Evolutionary conservation across 1,140 invertebrate species (phyloP).

Genomic region (Pinna nobilis): DNA sequence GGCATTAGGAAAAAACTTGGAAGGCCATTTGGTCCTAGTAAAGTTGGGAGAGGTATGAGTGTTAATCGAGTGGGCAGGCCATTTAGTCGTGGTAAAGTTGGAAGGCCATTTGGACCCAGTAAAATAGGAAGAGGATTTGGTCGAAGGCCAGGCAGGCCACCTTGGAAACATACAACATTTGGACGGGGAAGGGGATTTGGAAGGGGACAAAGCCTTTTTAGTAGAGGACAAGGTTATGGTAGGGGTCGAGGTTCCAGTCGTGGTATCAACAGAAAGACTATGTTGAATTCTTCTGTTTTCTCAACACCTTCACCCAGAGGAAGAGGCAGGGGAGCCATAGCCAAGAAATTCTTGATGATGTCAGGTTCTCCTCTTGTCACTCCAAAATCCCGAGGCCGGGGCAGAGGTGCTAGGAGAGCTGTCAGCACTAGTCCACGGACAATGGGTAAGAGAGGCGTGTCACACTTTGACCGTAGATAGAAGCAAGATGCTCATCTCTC

Average conservation of each 20-base stretch:
- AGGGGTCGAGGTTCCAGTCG: conserved; percentile 35
- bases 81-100: too few species aligned
- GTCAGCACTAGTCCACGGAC: conserved; percentile 1
- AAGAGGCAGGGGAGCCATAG: conserved; percentile 18
- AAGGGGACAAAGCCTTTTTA: background rate
- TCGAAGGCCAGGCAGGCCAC: conserved; percentile 22
- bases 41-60: conserved; percentile 1
- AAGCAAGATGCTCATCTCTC: conserved; percentile 17
- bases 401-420: conserved; percentile 34
- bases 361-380: conserved; percentile 19
- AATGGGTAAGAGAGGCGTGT: conserved; percentile 28
- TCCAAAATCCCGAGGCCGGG: conserved; percentile 45
- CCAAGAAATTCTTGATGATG: conserved; percentile 12
- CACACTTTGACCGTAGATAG: conserved; percentile 23
- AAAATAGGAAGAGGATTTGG: conserved; percentile 34
- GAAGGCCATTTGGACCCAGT: conserved; percentile 25
- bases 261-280: conserved; percentile 19
- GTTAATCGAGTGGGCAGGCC: background rate
- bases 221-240: conserved; percentile 40
- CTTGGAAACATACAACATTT: conserved; percentile 11
- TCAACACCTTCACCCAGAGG: conserved; percentile 25
- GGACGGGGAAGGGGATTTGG: background rate
- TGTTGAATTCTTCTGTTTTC: conserved; percentile 9
- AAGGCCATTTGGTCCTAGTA: too few species aligned
- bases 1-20: conserved; percentile 6